Base-by-base conservation (phyloP, 2,888 invertebrate species). In the Chrysotoxum bicinctum region DNA sequence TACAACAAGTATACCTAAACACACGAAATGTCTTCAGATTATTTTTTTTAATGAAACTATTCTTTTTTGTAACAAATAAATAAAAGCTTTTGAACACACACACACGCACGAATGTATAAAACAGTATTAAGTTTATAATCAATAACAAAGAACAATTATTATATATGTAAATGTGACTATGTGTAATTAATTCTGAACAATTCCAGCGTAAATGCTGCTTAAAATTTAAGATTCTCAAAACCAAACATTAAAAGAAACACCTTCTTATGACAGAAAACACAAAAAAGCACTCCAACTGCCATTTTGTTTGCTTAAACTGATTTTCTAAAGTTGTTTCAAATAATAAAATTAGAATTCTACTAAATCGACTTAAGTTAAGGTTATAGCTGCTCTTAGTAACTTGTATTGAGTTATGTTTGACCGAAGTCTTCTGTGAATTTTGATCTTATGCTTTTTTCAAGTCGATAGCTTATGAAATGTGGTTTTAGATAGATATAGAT, bases 81-180 rank as follows among this genome's bases (percentile, higher is more conserved):
- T 16, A 30, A 56, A 54, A 70, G 19, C 45, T 70, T 62, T 73
- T 58, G 48, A 60, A 68, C 30, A 80, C 23, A 48, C 26, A 54
- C 30, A 32, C 54, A 73, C 66, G 48, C 69, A 79, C 54, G 54
- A 79, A 70, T 79, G 69, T 74, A 64, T 50, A 64, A 79, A 84
- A 75, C 84, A 84, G 80, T 84, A 84, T 84, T 80, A 84, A 75
- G 64, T 77, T 78, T 43, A 48, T 48, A 32, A 73, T 37, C 26
- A 48, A 56, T 30, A 54, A 9, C 6, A 43, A 52, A 68, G 4
- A 45, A 43, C 26, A 45, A 45, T 64, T 30, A 40, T 32, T 19
- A 69, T 26, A 40, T 68, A 52, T 70, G 30, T 72, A 60, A 70
- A 69, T 66, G 66, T 66, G 48, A 66, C 66, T 66, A 69, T 40